Percentiles rank a stretch among this genome's conserved stretches.
Evolutionary conservation across 2,113 vertebrate genomes (phyloP).

Genomic region (Zosterops pallidus): DNA sequence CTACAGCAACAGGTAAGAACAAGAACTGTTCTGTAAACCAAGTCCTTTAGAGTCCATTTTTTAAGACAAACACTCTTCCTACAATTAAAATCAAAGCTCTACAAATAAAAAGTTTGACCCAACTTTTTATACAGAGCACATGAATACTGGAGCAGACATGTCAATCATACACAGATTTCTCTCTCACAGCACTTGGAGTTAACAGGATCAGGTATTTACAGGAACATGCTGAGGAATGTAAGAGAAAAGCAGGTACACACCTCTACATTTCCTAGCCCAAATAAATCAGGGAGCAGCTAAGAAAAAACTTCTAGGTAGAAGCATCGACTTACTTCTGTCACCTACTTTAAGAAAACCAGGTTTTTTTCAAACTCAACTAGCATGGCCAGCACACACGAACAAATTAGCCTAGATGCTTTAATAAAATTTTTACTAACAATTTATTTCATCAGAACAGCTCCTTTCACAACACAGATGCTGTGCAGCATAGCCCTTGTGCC

Average conservation of each 20-base stretch:
- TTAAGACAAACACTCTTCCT: background rate
- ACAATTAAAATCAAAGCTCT: background rate
- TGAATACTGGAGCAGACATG: background rate
- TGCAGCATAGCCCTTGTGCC: background rate
- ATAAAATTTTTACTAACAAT: background rate
- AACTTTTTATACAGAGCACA: background rate
- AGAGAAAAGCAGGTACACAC: background rate
- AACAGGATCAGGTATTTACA: background rate
- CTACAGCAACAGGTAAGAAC: background rate
- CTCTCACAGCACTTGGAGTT: background rate
- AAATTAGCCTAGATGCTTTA: background rate
- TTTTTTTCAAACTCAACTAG: background rate
- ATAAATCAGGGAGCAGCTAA: background rate
- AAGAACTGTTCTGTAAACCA: background rate
- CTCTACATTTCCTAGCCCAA: background rate
- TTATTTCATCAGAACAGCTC: background rate
- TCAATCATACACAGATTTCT: background rate
- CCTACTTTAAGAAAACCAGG: background rate
- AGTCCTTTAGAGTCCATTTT: background rate
- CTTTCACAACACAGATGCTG: background rate
- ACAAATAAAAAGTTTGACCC: background rate
- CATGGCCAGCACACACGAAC: rapidly evolving
- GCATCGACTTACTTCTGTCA: background rate
- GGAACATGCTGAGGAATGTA: background rate
- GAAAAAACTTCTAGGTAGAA: background rate